Evolutionary conservation across 2,797 vertebrate genomes (phyloP).

Genomic region (Pachyuromys duprasi): DNA sequence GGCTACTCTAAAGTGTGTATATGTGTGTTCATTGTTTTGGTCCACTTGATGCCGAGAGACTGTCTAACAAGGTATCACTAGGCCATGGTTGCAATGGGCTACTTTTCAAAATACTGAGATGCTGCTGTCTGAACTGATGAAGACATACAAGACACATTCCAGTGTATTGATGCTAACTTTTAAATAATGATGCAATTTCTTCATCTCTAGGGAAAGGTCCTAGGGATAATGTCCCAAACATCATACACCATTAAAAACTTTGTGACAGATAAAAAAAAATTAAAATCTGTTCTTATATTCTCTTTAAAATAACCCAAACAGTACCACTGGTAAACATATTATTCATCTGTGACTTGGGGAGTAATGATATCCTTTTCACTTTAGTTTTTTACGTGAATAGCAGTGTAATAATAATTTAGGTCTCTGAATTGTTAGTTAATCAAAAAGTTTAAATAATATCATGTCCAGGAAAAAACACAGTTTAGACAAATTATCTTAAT

Average conservation of each 20-base stretch:
- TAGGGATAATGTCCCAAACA: neutral
- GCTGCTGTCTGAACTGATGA: slow-evolving; percentile 12
- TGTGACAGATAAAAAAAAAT: slow-evolving; percentile 40
- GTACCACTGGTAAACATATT: neutral
- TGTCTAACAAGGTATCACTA: neutral
- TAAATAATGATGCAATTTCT: slow-evolving; percentile 12
- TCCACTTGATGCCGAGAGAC: neutral
- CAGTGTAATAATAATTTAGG: slow-evolving; percentile 3
- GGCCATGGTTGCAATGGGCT: neutral
- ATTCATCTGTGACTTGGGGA: neutral
- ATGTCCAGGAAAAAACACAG: neutral
- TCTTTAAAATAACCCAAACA: neutral
- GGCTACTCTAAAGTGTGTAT: slow-evolving; percentile 26
- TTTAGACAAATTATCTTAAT: neutral
- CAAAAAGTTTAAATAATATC: slow-evolving; percentile 3
- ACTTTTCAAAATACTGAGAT: neutral
- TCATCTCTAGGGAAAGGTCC: neutral
- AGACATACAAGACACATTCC: neutral
- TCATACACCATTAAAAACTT: neutral
- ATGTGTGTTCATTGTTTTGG: neutral
- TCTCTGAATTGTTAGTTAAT: neutral
- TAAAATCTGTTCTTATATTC: neutral
- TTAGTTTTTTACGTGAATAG: slow-evolving; percentile 38
- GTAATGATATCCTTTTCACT: neutral
- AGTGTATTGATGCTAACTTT: neutral